Percentiles rank a stretch among this genome's conserved stretches.
phyloP scores from a whole-genome alignment of 2,797 vertebrate genomes.

The Rallus crepitans region DNA sequence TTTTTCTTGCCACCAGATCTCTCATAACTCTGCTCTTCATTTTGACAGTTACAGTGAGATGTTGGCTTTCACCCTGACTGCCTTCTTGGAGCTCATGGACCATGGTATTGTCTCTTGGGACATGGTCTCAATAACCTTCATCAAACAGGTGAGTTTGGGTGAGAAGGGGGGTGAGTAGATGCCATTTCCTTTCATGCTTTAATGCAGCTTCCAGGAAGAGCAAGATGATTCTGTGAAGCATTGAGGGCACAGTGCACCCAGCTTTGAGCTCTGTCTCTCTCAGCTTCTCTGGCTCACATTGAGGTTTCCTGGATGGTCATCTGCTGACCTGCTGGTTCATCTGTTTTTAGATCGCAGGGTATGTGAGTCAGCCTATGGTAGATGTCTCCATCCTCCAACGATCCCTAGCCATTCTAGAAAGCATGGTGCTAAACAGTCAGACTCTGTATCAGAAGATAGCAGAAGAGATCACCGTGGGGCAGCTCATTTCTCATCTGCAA shows the following conservation, averaged over 20 bases:
- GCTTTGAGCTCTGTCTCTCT: neutral
- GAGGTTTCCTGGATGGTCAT: neutral
- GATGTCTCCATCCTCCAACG: slow-evolving; percentile 97
- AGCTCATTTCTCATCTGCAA: slow-evolving; percentile 98
- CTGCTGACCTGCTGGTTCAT: neutral
- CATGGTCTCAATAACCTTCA: slow-evolving; percentile 95
- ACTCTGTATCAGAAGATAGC: slow-evolving; percentile 96
- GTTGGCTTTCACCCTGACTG: slow-evolving; percentile 98
- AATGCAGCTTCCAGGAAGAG: neutral
- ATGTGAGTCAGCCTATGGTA: slow-evolving; percentile 96
- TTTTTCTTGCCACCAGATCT: neutral
- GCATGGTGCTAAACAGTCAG: slow-evolving; percentile 99
- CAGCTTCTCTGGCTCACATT: neutral
- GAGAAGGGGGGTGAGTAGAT: neutral
- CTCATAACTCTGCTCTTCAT: neutral
- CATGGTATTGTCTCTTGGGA: slow-evolving; percentile 99
- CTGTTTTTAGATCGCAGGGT: slow-evolving; percentile 89
- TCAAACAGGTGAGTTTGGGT: slow-evolving; percentile 90
- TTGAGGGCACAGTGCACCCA: neutral
- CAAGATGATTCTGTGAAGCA: neutral
- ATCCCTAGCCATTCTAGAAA: slow-evolving; percentile 96
- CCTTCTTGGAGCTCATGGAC: slow-evolving; percentile 99
- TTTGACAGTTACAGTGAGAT: slow-evolving; percentile 94
- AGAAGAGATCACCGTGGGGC: slow-evolving; percentile 96
- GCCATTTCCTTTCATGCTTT: neutral